phyloP scores from a whole-genome alignment of 1,140 invertebrate species.

The Microplitis demolitor region DNA sequence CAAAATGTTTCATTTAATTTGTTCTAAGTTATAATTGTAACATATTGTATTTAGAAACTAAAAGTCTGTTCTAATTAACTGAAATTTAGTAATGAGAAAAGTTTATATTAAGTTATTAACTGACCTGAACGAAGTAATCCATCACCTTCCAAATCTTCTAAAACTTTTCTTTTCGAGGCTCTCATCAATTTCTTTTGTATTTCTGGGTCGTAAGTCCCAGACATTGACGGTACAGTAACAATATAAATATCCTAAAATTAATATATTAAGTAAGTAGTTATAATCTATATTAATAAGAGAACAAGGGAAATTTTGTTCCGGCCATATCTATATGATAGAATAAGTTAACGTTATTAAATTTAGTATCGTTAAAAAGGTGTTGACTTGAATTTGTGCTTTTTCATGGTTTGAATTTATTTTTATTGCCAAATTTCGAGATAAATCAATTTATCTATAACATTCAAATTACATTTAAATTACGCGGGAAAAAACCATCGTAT shows the following conservation, averaged over 20 bases:
- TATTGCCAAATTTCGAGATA: no score
- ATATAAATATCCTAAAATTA: constrained; percentile 71
- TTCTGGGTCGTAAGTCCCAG: constrained; percentile 74
- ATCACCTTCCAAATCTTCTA: constrained; percentile 63
- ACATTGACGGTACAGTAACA: constrained; percentile 75
- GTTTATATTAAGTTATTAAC: background rate
- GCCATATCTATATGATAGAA: no score
- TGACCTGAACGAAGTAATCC: constrained; percentile 56
- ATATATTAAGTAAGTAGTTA: constrained; percentile 11
- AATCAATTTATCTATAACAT: no score
- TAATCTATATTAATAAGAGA: background rate
- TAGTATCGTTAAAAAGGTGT: no score
- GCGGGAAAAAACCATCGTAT: no score
- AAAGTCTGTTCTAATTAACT: background rate
- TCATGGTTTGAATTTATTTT: no score
- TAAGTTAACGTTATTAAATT: no score
- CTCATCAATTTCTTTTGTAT: constrained; percentile 73
- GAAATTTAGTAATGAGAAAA: background rate
- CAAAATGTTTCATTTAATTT: background rate
- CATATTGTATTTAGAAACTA: no score
- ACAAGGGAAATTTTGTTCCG: no score
- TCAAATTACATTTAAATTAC: no score
- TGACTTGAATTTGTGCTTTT: no score
- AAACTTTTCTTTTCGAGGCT: constrained; percentile 72
- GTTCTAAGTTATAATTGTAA: constrained; percentile 19